Base-by-base conservation (phyloP, 2,797 vertebrate genomes). In the Adelosebastes latens region DNA sequence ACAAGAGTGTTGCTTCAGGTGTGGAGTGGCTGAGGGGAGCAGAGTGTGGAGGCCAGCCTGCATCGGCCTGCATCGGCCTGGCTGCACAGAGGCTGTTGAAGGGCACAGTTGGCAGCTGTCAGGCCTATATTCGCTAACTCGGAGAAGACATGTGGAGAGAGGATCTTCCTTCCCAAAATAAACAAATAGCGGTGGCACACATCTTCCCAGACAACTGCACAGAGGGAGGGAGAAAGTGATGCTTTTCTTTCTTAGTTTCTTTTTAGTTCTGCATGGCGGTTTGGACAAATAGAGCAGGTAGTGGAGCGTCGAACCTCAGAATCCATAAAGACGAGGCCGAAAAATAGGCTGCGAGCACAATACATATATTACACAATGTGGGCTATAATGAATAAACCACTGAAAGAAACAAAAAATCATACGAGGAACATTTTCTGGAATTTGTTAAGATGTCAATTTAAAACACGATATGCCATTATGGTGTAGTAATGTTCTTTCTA, bases 61-160 rank as follows among this genome's bases (percentile, higher is more conserved):
- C 56, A 20, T 22, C 20, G 58, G 63, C 76, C 82, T 5, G 69
- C 56, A 20, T 13, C 20, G 58, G 60, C 76, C 79, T 5, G 69
- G 55, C 83, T 66, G 79, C 62, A 53, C 65, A 56, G 75, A 84
- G 68, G 53, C 73, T 84, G 87, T 82, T 91, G 90, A 94, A 88
- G 93, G 93, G 81, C 85, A 88, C 87, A 75, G 92, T 90, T 95
- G 92, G 93, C 94, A 94, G 94, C 93, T 95, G 94, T 93, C 93
- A 90, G 83, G 77, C 77, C 53, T 87, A 74, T 90, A 80, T 93
- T 93, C 88, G 89, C 93, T 92, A 89, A 89, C 92, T 93, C 88
- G 39, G 82, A 78, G 82, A 79, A 87, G 92, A 93, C 82, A 83
- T 90, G 89, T 25, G 58, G 88, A 93, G 88, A 93, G 91, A 90